Evolutionary conservation across 2,888 invertebrate species (phyloP).

Genomic region (Amphipoea oculea): DNA sequence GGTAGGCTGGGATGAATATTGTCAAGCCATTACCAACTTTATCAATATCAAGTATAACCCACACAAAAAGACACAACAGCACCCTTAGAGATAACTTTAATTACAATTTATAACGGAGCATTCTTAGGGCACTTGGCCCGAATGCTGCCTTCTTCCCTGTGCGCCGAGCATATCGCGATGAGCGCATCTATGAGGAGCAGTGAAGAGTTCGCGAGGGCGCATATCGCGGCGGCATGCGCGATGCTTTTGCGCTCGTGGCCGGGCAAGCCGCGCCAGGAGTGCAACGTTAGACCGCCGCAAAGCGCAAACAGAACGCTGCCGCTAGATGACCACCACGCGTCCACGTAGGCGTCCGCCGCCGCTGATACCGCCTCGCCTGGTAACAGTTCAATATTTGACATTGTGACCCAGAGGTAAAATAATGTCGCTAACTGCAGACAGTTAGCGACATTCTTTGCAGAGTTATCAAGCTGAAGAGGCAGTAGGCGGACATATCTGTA

Average conservation of each 20-base stretch:
- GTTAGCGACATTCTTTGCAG: neutral
- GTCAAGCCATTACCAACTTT: neutral
- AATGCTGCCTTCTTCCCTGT: constrained; percentile 76
- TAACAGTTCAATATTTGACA: neutral
- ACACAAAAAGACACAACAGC: constrained; percentile 34
- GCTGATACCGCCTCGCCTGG: constrained; percentile 85
- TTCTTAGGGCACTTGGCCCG: constrained; percentile 74
- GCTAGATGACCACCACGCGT: constrained; percentile 85
- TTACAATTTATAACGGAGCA: constrained; percentile 45
- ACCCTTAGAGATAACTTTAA: constrained; percentile 60
- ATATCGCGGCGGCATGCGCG: constrained; percentile 79
- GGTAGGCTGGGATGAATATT: neutral
- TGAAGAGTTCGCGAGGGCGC: constrained; percentile 78
- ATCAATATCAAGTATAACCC: neutral
- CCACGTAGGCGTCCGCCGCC: constrained; percentile 85
- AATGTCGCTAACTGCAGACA: too few relatives aligned
- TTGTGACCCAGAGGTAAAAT: too few relatives aligned
- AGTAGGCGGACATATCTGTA: neutral
- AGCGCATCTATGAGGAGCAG: constrained; percentile 80
- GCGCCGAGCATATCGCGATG: constrained; percentile 81
- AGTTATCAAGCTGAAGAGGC: neutral
- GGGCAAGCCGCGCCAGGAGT: constrained; percentile 80
- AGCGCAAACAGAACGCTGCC: constrained; percentile 81
- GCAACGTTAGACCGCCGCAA: constrained; percentile 80
- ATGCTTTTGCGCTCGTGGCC: constrained; percentile 71